These are phyloP conservation scores for Atethmia centrago DNA, from an alignment of 2,888 invertebrate genomes.

Conservation along the genomic window DNA sequence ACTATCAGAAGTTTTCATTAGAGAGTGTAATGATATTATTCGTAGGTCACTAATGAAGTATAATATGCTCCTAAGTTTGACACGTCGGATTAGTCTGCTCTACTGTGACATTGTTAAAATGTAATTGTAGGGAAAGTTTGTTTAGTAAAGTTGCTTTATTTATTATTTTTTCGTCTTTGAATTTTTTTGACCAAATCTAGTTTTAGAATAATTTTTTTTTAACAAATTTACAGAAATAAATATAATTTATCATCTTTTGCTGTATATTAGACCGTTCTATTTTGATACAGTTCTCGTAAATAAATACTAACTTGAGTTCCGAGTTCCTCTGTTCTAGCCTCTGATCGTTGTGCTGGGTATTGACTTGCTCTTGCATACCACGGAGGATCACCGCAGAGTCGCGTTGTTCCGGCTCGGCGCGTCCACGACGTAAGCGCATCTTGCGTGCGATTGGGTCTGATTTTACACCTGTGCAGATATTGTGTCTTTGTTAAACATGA, in stretches of 20 bases:
- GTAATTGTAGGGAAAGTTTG: neutral
- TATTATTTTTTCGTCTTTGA: too few relatives aligned
- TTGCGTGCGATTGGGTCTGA: constrained; percentile 98
- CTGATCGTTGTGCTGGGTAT: constrained; percentile 93
- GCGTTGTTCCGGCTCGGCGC: constrained; percentile 92
- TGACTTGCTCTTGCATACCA: constrained; percentile 92
- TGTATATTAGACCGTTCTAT: neutral
- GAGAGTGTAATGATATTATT: too few relatives aligned
- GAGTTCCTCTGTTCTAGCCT: constrained; percentile 90
- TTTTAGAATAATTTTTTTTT: neutral
- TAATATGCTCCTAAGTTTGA: constrained; percentile 3
- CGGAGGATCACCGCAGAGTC: constrained; percentile 97
- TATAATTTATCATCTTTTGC: neutral
- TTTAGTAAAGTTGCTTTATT: neutral
- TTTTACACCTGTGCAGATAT: constrained; percentile 74
- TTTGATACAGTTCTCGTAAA: neutral
- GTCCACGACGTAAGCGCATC: constrained; percentile 95
- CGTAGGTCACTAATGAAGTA: neutral
- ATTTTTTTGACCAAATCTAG: neutral
- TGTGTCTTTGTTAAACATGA: neutral
- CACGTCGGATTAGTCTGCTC: neutral
- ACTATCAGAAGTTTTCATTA: neutral
- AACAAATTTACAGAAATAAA: neutral
- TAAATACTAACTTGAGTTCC: constrained; percentile 90
- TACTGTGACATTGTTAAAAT: too few relatives aligned